Evolutionary conservation across 2,888 invertebrate species (phyloP).

Genomic region (Agonopterix alstromeriana): DNA sequence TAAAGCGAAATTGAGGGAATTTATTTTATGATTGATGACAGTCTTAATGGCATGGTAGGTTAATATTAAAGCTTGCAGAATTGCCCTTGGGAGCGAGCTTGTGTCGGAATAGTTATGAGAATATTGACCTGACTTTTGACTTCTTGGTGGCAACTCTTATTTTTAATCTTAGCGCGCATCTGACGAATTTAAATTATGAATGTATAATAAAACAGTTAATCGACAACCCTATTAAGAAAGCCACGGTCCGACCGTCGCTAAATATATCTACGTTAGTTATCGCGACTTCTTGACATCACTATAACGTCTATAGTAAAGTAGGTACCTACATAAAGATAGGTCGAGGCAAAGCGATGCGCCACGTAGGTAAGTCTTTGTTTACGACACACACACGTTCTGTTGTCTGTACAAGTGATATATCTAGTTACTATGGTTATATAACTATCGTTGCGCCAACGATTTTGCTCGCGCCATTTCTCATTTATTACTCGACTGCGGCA

Average conservation of each 20-base stretch:
- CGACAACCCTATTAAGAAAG: not conserved
- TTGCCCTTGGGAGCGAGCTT: too few species aligned
- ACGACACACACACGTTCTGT: conserved; percentile 24
- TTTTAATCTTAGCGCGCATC: too few species aligned
- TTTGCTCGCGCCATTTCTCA: conserved; percentile 21
- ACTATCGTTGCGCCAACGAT: conserved; percentile 16
- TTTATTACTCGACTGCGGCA: conserved; percentile 9
- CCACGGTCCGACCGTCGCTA: conserved; percentile 3
- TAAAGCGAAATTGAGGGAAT: not conserved
- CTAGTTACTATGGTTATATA: conserved; percentile 6
- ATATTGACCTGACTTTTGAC: too few species aligned
- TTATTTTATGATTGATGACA: not conserved
- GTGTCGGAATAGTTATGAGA: too few species aligned
- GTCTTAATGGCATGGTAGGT: too few species aligned
- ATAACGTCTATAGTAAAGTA: not conserved
- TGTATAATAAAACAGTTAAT: not conserved
- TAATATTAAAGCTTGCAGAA: too few species aligned
- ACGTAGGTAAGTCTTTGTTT: conserved; percentile 25
- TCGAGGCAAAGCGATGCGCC: conserved; percentile 37
- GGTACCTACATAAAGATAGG: conserved; percentile 27
- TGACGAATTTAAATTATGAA: not conserved
- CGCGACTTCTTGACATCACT: conserved; percentile 22
- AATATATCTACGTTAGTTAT: conserved; percentile 3
- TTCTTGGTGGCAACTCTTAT: too few species aligned
- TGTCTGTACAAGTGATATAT: conserved; percentile 10